Evolutionary conservation across 2,797 vertebrate genomes (phyloP), one percentile per base, ranked within the genome.

Genomic region (Coreius guichenoti): DNA sequence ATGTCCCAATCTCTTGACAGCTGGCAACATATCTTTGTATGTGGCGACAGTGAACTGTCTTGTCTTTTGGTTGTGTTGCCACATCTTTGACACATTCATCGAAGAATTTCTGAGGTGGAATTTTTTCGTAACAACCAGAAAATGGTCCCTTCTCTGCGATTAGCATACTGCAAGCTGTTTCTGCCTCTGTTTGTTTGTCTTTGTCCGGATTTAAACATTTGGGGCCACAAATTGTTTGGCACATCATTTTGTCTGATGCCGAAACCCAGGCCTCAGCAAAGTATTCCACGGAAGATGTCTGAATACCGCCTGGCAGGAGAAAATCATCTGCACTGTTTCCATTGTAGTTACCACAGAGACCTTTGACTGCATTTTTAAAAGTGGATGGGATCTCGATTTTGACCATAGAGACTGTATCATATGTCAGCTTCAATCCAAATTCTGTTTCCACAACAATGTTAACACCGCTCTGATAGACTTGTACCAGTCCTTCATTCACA

Each of bases 331-430:
- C 54, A 1, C 82, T 87, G 21, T 95, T 86, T 0, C 89, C 92
- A 0, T 96, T 93, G 74, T 92, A 95, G 88, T 95, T 92, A 45
- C 95, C 94, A 0, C 95, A 95, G 21, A 96, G 81, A 0, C 95
- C 95, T 0, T 87, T 91, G 8, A 93, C 26, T 0, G 29, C 86
- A 3, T 90, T 91, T 0, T 73, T 88, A 83, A 94, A 96, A 61
- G 77, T 21, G 0, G 86, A 70, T 0, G 95, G 94, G 19, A 96
- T 61, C 26, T 91, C 91, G 43, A 96, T 11, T 16, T 88, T 89
- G 4, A 92, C 90, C 33, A 89, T 89, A 3, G 93, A 92, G 16
- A 90, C 80, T 0, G 75, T 82, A 7, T 95, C 93, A 86, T 95
- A 96, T 16, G 93, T 92, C 78, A 96, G 69, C 8, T 86, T 91